Conservation (phyloP, 2,888 invertebrate genomes). For the Sycophila texana region DNA sequence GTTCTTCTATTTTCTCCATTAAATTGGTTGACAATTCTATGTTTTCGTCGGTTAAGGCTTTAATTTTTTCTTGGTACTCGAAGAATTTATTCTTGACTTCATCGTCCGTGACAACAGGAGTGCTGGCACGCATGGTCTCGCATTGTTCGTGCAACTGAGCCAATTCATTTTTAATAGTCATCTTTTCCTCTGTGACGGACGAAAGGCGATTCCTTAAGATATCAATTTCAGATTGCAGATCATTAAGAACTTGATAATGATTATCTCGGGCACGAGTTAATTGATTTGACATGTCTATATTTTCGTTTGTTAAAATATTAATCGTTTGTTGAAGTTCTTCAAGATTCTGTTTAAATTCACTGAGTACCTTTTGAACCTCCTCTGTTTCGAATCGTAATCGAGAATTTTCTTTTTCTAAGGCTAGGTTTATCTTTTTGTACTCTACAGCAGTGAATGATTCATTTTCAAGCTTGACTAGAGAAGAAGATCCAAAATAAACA, state of each 20-base stretch:
- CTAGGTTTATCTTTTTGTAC: constrained; percentile 56
- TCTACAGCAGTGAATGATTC: constrained; percentile 45
- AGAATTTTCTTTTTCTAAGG: constrained; percentile 63
- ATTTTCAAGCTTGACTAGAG: constrained; percentile 20
- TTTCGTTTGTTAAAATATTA: constrained; percentile 66
- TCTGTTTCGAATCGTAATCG: constrained; percentile 64
- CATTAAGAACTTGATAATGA: constrained; percentile 54
- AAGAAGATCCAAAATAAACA: constrained; percentile 26
- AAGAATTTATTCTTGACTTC: constrained; percentile 54
- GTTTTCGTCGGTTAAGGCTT: constrained; percentile 63
- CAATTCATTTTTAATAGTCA: constrained; percentile 59
- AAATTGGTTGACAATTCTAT: constrained; percentile 78
- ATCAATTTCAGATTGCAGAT: constrained; percentile 62
- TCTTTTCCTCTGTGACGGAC: constrained; percentile 61
- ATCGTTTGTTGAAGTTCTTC: constrained; percentile 66
- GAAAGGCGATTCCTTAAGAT: constrained; percentile 62
- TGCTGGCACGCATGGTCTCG: constrained; percentile 47
- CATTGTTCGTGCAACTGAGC: constrained; percentile 58
- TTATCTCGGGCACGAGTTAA: constrained; percentile 62
- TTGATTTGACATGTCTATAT: constrained; percentile 65
- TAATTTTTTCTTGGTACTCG: constrained; percentile 61
- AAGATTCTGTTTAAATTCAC: constrained; percentile 65
- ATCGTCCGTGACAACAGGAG: constrained; percentile 55
- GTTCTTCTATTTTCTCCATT: constrained; percentile 78
- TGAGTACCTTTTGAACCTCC: constrained; percentile 66